Percentiles rank a stretch among this genome's conserved stretches.
Evolutionary conservation across 2,113 vertebrate genomes (phyloP).

Genomic region (sheep (Ovis aries)): DNA sequence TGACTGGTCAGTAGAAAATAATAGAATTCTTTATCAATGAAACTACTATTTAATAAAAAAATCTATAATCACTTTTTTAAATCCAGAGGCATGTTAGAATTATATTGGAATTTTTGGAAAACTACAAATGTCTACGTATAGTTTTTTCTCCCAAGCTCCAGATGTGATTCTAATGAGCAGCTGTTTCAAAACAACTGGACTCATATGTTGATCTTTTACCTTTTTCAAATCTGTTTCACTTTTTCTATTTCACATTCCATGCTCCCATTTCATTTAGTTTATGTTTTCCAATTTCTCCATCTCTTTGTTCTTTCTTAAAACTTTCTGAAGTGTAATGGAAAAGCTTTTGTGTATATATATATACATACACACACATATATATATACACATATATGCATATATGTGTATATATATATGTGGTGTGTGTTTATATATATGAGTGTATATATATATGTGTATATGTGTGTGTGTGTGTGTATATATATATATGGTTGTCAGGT

Average conservation of each 20-base stretch:
- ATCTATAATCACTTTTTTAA: neutral
- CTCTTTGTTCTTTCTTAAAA: neutral
- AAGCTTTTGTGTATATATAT: neutral
- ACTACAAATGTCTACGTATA: neutral
- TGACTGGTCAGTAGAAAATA: neutral
- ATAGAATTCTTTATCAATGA: neutral
- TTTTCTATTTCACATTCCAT: neutral
- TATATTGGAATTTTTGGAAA: neutral
- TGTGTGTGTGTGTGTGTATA: too few relatives aligned
- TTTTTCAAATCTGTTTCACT: neutral
- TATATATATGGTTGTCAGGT: too few relatives aligned
- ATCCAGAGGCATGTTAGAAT: neutral
- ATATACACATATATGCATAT: too few relatives aligned
- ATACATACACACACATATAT: too few relatives aligned
- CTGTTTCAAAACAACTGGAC: neutral
- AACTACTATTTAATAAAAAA: neutral
- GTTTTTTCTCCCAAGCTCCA: neutral
- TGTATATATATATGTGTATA: too few relatives aligned
- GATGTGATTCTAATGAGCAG: neutral
- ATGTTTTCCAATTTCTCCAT: neutral
- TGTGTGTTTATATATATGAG: too few relatives aligned
- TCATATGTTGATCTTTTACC: neutral
- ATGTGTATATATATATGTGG: too few relatives aligned
- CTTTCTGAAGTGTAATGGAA: neutral
- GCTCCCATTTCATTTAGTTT: neutral